Percentiles rank a stretch among this genome's conserved stretches.
Evolutionary conservation across 2,113 vertebrate species (phyloP).

Genomic region (Asarcornis scutulata): DNA sequence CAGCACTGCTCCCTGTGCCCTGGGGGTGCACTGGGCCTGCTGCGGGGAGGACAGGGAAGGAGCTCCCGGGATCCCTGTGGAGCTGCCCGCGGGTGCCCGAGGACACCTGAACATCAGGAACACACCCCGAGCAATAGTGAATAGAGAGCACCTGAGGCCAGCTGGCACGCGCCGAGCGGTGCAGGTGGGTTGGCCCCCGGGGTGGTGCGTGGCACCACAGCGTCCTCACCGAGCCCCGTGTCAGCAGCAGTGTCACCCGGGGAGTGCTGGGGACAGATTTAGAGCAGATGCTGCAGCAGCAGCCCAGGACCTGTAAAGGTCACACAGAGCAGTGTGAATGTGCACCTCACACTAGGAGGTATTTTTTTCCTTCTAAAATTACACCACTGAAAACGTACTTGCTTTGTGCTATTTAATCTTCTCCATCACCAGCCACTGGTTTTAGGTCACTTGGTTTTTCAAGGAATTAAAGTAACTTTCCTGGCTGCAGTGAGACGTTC

Average conservation of each 20-base stretch:
- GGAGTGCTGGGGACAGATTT: accelerated
- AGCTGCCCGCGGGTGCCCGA: too few species aligned
- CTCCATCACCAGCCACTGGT: conserved; percentile 48
- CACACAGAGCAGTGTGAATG: neutral
- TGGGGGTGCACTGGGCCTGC: too few species aligned
- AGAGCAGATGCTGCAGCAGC: neutral
- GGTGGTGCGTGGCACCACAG: accelerated
- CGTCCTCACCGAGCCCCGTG: accelerated
- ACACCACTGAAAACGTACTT: conserved; percentile 59
- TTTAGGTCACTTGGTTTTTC: conserved; percentile 70
- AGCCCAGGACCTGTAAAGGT: neutral
- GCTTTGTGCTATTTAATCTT: conserved; percentile 69
- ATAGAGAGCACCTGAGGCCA: neutral
- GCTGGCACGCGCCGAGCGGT: too few species aligned
- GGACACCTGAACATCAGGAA: neutral
- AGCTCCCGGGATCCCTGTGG: too few species aligned
- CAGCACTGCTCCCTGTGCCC: too few species aligned
- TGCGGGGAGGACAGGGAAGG: too few species aligned
- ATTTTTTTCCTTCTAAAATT: neutral
- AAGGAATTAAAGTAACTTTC: conserved; percentile 57
- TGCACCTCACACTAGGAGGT: neutral
- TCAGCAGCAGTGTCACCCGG: accelerated
- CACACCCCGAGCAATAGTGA: neutral
- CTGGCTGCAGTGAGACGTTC: conserved; percentile 16
- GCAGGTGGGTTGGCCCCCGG: neutral